These are phyloP conservation scores for Nothocercus julius DNA, from an alignment of 2,113 vertebrate species.

Conservation along the genomic window DNA sequence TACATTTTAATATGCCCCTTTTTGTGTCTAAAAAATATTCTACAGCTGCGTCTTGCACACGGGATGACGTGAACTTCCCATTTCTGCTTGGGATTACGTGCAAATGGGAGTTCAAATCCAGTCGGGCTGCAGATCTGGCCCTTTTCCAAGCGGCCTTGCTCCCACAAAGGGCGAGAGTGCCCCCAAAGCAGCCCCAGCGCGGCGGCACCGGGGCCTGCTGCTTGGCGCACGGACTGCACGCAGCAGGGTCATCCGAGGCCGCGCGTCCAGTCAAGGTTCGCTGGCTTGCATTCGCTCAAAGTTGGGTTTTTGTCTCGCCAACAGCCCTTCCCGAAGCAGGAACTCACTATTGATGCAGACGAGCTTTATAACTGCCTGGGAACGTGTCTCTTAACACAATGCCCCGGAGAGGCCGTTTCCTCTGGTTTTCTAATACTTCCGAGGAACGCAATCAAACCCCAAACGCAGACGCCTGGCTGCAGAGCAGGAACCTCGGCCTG, in stretches of 20 bases:
- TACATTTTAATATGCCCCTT: fast-evolving
- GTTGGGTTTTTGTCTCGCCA: background rate
- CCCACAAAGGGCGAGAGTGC: background rate
- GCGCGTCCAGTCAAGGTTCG: no score
- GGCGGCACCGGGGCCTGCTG: no score
- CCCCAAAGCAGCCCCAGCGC: no score
- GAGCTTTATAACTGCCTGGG: conserved; percentile 18
- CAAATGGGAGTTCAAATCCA: background rate
- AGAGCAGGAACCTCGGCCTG: background rate
- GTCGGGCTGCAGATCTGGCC: background rate
- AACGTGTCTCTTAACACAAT: background rate
- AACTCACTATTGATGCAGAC: conserved; percentile 40
- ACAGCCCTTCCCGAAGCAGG: background rate
- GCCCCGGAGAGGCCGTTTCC: background rate
- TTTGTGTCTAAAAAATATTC: background rate
- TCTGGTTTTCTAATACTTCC: background rate
- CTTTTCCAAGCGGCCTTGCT: background rate
- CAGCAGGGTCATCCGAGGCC: no score
- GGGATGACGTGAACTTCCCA: fast-evolving
- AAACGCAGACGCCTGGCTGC: background rate
- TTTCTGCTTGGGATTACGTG: background rate
- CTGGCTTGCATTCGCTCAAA: no score
- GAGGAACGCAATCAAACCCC: background rate
- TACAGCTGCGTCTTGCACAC: fast-evolving
- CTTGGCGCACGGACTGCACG: no score